Conservation (phyloP, 2,797 vertebrate genomes). For the Aeoliscus strigatus region DNA sequence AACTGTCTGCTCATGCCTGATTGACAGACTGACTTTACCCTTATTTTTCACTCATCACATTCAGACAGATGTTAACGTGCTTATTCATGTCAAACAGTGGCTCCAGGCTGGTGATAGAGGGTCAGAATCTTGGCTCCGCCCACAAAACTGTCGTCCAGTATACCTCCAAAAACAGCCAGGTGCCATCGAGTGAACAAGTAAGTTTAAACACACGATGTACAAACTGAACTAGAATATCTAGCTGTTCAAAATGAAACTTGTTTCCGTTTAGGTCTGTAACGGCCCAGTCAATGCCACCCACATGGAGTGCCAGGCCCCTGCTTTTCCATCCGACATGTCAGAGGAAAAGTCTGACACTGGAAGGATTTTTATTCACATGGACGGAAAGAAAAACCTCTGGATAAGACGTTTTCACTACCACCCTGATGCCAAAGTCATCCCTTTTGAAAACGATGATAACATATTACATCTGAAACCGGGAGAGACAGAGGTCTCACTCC, state of each 20-base stretch:
- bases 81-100: slow-evolving; percentile 61
- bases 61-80: background rate
- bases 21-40: too few species aligned
- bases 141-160: slow-evolving; percentile 75
- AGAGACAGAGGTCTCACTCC: slow-evolving; percentile 77
- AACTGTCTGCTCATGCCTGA: too few species aligned
- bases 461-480: slow-evolving; percentile 73
- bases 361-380: slow-evolving; percentile 76
- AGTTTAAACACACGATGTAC: too few species aligned
- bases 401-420: slow-evolving; percentile 74
- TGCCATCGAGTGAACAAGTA: slow-evolving; percentile 48
- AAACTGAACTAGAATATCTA: too few species aligned
- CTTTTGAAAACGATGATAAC: slow-evolving; percentile 67
- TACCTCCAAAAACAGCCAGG: slow-evolving; percentile 27
- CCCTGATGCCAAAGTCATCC: slow-evolving; percentile 63
- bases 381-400: slow-evolving; percentile 62
- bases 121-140: slow-evolving; percentile 83
- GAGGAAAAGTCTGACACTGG: slow-evolving; percentile 65
- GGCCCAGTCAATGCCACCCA: slow-evolving; percentile 45
- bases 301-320: slow-evolving; percentile 78
- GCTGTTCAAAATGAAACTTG: too few species aligned
- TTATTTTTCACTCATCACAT: too few species aligned
- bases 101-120: slow-evolving; percentile 77
- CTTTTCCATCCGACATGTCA: slow-evolving; percentile 59
- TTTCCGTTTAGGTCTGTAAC: slow-evolving; percentile 69